A percentile compares a stretch with the other conserved stretches of the same genome.
Evolutionary conservation across 2,888 invertebrate genomes (phyloP).

Genomic region (Phlogophora meticulosa): DNA sequence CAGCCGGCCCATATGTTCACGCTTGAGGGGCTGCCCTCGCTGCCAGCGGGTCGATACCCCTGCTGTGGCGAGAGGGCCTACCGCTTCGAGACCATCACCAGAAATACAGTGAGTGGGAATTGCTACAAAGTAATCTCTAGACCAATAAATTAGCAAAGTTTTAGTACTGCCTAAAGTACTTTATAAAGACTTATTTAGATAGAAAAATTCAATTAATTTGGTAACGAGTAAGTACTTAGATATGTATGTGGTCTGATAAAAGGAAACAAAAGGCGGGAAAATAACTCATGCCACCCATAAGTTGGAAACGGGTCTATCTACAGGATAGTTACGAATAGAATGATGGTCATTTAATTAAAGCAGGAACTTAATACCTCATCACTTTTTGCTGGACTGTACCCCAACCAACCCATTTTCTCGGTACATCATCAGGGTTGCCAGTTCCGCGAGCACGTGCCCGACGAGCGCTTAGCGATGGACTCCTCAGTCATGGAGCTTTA

Average conservation of each 20-base stretch:
- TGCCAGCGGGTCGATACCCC: slow-evolving; percentile 95
- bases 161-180: not conserved
- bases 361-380: not conserved
- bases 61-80: slow-evolving; percentile 97
- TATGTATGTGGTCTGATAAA: no score
- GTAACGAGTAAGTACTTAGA: no score
- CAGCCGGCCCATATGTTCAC: slow-evolving; percentile 94
- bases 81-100: slow-evolving; percentile 94
- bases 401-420: not conserved
- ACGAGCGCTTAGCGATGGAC: slow-evolving; percentile 92
- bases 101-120: slow-evolving; percentile 87
- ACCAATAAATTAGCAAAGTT: not conserved
- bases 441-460: slow-evolving; percentile 93
- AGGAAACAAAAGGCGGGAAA: no score
- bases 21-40: slow-evolving; percentile 92
- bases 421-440: slow-evolving; percentile 92
- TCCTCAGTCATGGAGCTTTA: slow-evolving; percentile 92
- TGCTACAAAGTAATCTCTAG: not conserved
- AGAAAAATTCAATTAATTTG: no score
- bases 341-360: no score
- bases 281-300: no score
- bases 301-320: no score
- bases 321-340: no score
- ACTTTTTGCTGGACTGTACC: not conserved
- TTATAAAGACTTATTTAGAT: no score